Percentiles rank a stretch among this genome's conserved stretches.
Evolutionary conservation across 1,140 invertebrate species (phyloP).

Genomic region (Drosophila pandora): DNA sequence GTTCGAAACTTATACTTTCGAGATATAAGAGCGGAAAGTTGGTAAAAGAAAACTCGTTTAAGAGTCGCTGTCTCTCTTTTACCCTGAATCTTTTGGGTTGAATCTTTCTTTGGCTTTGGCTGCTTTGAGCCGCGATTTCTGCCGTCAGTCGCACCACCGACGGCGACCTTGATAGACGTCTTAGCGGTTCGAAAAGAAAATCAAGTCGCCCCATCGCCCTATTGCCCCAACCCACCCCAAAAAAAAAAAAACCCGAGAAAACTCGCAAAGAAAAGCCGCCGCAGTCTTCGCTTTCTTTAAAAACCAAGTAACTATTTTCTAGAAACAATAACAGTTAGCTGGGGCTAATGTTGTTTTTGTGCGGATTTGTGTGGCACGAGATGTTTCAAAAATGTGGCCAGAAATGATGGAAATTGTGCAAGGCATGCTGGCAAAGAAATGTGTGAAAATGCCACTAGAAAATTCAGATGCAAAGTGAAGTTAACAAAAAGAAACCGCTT

Average conservation of each 20-base stretch:
- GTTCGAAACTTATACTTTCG: slow-evolving; percentile 73
- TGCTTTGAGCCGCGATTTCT: slow-evolving; percentile 41
- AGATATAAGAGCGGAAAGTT: slow-evolving; percentile 68
- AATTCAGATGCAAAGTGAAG: slow-evolving; percentile 35
- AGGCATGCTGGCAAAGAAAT: slow-evolving; percentile 48
- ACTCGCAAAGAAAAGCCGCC: slow-evolving; percentile 31
- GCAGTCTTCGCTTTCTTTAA: slow-evolving; percentile 52
- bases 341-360: slow-evolving; percentile 42
- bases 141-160: slow-evolving; percentile 77
- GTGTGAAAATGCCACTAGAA: slow-evolving; percentile 52
- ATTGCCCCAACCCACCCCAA: background rate
- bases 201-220: background rate
- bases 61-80: slow-evolving; percentile 47
- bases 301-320: slow-evolving; percentile 44
- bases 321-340: slow-evolving; percentile 42
- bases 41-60: slow-evolving; percentile 66
- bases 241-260: slow-evolving; percentile 4
- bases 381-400: slow-evolving; percentile 64
- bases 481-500: slow-evolving; percentile 34
- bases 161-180: slow-evolving; percentile 84
- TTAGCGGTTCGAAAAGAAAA: slow-evolving; percentile 54
- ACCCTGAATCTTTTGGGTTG: slow-evolving; percentile 19
- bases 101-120: slow-evolving; percentile 20
- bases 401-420: slow-evolving; percentile 55
- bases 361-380: slow-evolving; percentile 51